A percentile compares a stretch with the other conserved stretches of the same genome.
Evolutionary conservation across 2,113 vertebrate genomes (phyloP).

Genomic region (Cathartes aura): DNA sequence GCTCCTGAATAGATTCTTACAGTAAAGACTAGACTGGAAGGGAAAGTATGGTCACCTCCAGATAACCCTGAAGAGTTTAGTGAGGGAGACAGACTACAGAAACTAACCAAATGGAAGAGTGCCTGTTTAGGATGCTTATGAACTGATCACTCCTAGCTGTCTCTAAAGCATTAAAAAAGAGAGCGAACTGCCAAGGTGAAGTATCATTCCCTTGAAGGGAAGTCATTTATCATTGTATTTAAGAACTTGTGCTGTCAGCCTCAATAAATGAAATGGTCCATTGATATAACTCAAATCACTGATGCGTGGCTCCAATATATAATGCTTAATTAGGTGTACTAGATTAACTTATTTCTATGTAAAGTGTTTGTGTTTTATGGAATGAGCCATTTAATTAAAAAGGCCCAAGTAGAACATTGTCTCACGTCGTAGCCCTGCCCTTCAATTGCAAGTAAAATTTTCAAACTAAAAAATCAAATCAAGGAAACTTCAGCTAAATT

Average conservation of each 20-base stretch:
- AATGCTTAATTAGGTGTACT: slow-evolving; percentile 72
- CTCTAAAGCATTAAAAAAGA: slow-evolving; percentile 56
- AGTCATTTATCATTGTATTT: slow-evolving; percentile 75
- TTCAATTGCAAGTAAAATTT: slow-evolving; percentile 18
- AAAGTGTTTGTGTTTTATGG: slow-evolving; percentile 67
- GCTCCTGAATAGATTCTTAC: background rate
- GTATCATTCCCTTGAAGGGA: slow-evolving; percentile 61
- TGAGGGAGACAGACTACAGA: background rate
- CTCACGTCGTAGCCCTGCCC: background rate
- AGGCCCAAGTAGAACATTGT: background rate
- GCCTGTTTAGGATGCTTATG: slow-evolving; percentile 37
- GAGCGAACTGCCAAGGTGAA: slow-evolving; percentile 68
- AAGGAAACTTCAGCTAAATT: background rate
- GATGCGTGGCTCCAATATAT: slow-evolving; percentile 62
- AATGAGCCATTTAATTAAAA: slow-evolving; percentile 47
- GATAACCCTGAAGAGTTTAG: background rate
- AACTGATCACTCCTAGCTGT: slow-evolving; percentile 27
- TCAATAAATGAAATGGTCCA: slow-evolving; percentile 68
- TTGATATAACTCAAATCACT: slow-evolving; percentile 63
- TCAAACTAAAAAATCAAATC: slow-evolving; percentile 9
- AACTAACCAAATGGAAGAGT: slow-evolving; percentile 39
- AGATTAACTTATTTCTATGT: slow-evolving; percentile 71
- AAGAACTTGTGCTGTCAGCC: slow-evolving; percentile 73
- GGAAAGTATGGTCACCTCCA: background rate
- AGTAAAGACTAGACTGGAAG: background rate